Base-by-base conservation (phyloP, 2,888 invertebrate species). In the Scaptomyza caliginosa region DNA sequence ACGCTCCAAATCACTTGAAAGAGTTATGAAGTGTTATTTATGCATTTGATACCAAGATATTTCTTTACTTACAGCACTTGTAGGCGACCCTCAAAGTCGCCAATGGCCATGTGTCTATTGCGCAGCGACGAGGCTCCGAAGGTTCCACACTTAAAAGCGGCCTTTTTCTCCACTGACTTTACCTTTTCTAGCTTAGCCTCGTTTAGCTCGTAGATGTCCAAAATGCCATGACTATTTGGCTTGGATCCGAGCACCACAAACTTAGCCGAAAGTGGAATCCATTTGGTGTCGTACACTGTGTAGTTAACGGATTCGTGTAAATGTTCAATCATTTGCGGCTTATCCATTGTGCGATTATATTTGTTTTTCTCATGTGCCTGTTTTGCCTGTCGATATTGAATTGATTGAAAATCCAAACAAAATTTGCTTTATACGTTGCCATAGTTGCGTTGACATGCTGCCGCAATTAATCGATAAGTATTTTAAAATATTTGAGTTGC, bases 211-310 rank as follows among this genome's bases (percentile, higher is more conserved):
- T 94, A 97, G 13, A 96, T 93, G 91, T 98, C 96, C 57, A 98
- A 92, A 21, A 96, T 94, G 0, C 99, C 99, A 49, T 95, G 95
- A 42, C 97, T 97, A 86, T 95, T 95, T 0, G 98, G 94, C 89
- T 96, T 94, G 13, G 95, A 95, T 8, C 99, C 99, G 54, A 98
- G 92, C 39, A 96, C 94, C 65, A 97, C 95, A 92, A 98, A 97
- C 91, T 98, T 98, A 0, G 98, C 96, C 3, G 98, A 97, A 88
- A 96, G 95, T 0, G 99, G 98, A 84, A 99, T 95, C 99, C 98
- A 99, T 92, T 96, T 97, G n/a, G 95, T 94, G 89, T 98, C 98
- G 90, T 96, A 98, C 21, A 98, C 91, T 0, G 97, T 96, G 91
- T 96, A 98, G 88, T 96, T 94, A 1, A 98, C 91, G 19, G 94